phyloP scores from a whole-genome alignment of 1,140 invertebrate genomes.

The Trichonephila clavata region DNA sequence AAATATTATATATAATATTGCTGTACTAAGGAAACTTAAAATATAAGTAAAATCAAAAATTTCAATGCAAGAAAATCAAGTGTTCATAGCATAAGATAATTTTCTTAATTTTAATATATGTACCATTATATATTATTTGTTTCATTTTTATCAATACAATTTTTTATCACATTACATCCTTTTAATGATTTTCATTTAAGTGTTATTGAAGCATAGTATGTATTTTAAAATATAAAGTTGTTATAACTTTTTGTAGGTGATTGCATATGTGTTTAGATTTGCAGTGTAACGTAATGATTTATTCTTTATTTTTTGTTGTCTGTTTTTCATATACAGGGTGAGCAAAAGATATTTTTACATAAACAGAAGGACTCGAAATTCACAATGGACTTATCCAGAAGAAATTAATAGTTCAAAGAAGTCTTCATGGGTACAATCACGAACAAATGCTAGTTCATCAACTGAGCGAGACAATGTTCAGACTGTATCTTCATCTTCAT shows the following conservation, averaged over 20 bases:
- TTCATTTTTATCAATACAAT: no score
- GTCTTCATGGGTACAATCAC: background rate
- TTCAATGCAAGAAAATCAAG: no score
- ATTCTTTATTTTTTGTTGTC: conserved; percentile 62
- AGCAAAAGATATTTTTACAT: conserved; percentile 88
- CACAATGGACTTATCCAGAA: conserved; percentile 87
- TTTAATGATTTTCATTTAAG: no score
- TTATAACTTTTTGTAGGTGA: background rate
- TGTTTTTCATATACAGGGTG: conserved; percentile 82
- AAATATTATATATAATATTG: no score
- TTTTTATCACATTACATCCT: no score
- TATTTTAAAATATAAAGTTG: no score
- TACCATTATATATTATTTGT: no score
- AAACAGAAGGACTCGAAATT: conserved; percentile 83
- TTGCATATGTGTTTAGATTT: background rate
- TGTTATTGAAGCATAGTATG: no score
- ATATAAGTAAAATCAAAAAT: no score
- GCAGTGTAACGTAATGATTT: background rate
- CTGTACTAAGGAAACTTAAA: no score
- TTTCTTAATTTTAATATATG: no score
- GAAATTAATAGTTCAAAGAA: conserved; percentile 41
- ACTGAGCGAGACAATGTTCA: background rate
- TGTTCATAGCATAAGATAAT: no score
- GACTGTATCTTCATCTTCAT: conserved; percentile 50
- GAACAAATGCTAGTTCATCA: background rate